phyloP scores from a whole-genome alignment of 2,888 invertebrate genomes.

The Drosophila seclusa region DNA sequence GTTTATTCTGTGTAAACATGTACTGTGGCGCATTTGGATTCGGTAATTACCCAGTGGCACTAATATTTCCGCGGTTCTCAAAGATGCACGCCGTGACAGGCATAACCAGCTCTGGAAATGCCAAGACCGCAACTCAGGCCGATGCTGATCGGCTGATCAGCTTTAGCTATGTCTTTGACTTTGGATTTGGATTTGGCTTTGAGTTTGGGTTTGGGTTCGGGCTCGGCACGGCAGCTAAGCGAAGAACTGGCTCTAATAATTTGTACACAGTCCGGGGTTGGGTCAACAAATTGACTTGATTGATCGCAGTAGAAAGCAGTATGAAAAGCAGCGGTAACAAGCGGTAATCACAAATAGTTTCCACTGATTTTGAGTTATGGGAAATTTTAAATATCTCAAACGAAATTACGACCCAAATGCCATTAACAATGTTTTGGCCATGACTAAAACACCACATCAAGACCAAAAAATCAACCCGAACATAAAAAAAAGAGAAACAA shows the following conservation, averaged over 20 bases:
- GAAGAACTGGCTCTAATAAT: slow-evolving; percentile 47
- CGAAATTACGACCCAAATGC: slow-evolving; percentile 77
- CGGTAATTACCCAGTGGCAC: slow-evolving; percentile 61
- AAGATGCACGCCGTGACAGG: slow-evolving; percentile 52
- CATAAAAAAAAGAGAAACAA: slow-evolving; percentile 14
- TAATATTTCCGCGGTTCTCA: slow-evolving; percentile 55
- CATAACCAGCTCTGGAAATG: slow-evolving; percentile 62
- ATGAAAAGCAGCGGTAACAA: slow-evolving; percentile 73
- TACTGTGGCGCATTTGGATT: slow-evolving; percentile 41
- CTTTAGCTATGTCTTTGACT: not conserved
- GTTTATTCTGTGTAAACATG: slow-evolving; percentile 2
- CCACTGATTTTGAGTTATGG: slow-evolving; percentile 82
- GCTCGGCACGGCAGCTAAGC: slow-evolving; percentile 1
- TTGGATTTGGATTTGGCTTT: not conserved
- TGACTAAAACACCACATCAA: slow-evolving; percentile 51
- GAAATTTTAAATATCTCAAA: slow-evolving; percentile 72
- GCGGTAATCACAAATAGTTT: slow-evolving; percentile 82
- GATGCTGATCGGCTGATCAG: slow-evolving; percentile 9
- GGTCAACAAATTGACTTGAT: slow-evolving; percentile 73
- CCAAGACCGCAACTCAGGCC: slow-evolving; percentile 21
- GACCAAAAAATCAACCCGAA: slow-evolving; percentile 17
- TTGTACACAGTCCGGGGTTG: slow-evolving; percentile 52
- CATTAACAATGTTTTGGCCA: slow-evolving; percentile 75
- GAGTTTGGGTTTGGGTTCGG: not conserved
- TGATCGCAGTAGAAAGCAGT: slow-evolving; percentile 74